These are phyloP conservation scores for Drosophila bocki DNA, from an alignment of 1,140 invertebrate species.

Conservation along the genomic window DNA sequence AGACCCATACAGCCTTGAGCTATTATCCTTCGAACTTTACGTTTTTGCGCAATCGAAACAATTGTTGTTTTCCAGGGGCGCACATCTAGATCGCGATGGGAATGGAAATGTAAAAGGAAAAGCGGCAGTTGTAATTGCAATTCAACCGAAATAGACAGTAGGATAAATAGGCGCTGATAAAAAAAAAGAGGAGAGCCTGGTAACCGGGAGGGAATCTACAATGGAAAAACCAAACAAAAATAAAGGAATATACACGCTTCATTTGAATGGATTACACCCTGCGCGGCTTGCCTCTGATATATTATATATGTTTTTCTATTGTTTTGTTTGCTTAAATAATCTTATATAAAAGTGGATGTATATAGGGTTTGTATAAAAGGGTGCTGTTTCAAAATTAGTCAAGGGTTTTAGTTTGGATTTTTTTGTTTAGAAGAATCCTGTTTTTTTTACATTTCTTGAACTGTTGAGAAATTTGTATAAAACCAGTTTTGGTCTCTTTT, in stretches of 20 bases:
- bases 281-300: slow-evolving; percentile 2
- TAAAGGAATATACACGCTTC: slow-evolving; percentile 28
- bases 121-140: slow-evolving; percentile 21
- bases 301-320: not conserved
- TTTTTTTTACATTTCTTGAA: not conserved
- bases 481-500: fast-evolving
- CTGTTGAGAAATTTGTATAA: not conserved
- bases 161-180: slow-evolving; percentile 56
- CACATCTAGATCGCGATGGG: slow-evolving; percentile 1
- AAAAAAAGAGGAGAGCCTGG: slow-evolving; percentile 28
- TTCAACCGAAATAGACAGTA: slow-evolving; percentile 25
- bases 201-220: not conserved
- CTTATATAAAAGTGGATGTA: not conserved
- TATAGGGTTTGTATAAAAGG: slow-evolving; percentile 1
- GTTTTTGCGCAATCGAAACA: slow-evolving; percentile 79
- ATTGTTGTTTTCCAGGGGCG: slow-evolving; percentile 48
- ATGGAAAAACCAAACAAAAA: slow-evolving; percentile 24
- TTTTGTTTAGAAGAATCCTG: too few species aligned
- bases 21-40: slow-evolving; percentile 67
- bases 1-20: slow-evolving; percentile 78
- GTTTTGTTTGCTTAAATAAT: not conserved
- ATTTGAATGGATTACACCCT: slow-evolving; percentile 34
- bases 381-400: not conserved
- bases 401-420: not conserved
- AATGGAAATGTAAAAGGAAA: slow-evolving; percentile 10